These are phyloP conservation scores for Acleris sparsana DNA, from an alignment of 2,888 invertebrate species.

Conservation along the genomic window DNA sequence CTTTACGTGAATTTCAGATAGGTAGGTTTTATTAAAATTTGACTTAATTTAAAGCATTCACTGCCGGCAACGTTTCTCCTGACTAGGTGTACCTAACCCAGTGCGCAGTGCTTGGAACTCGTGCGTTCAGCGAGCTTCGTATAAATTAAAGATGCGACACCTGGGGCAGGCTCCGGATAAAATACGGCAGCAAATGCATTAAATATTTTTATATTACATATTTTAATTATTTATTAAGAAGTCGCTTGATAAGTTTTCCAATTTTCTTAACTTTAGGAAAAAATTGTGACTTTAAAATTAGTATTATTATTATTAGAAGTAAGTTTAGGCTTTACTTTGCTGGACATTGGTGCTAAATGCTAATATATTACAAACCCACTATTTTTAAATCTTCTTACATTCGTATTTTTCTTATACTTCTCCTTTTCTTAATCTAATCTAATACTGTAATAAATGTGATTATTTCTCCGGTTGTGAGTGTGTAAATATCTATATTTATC, in stretches of 20 bases:
- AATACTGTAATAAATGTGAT: background rate
- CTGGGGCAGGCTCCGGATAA: too few relatives aligned
- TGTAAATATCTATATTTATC: constrained; percentile 39
- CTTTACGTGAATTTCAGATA: too few relatives aligned
- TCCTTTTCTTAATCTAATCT: background rate
- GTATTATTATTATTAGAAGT: background rate
- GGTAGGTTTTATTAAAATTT: too few relatives aligned
- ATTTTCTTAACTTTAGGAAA: background rate
- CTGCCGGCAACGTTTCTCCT: too few relatives aligned
- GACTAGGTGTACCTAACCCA: too few relatives aligned
- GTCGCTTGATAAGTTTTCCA: background rate
- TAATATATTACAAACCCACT: constrained; percentile 42
- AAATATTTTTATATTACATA: too few relatives aligned
- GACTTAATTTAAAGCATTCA: too few relatives aligned
- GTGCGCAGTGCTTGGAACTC: too few relatives aligned
- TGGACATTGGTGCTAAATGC: constrained; percentile 71
- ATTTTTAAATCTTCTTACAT: background rate
- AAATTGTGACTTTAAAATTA: constrained; percentile 6
- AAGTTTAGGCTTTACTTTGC: constrained; percentile 45
- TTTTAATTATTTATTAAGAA: background rate
- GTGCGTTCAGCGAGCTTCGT: too few relatives aligned
- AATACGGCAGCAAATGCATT: too few relatives aligned
- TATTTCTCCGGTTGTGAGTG: constrained; percentile 38
- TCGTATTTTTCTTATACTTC: background rate
- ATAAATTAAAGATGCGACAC: too few relatives aligned